These are phyloP conservation scores for Hydrolagus affinis DNA, from an alignment of 2,113 vertebrate species.

Conservation along the genomic window DNA sequence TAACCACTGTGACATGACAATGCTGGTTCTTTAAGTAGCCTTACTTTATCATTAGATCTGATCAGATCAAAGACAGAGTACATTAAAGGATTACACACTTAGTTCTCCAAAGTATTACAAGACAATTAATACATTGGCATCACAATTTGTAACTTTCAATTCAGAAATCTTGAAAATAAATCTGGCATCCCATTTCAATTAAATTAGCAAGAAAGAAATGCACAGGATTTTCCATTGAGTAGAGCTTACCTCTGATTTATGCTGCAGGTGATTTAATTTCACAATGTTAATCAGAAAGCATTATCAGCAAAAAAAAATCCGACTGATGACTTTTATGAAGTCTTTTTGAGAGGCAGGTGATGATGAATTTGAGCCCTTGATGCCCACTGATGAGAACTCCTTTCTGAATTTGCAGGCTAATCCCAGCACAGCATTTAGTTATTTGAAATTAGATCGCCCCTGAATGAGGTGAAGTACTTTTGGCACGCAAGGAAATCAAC, in stretches of 20 bases:
- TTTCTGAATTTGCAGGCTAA: slow-evolving; percentile 15
- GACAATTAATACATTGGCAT: neutral
- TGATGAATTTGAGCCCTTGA: neutral
- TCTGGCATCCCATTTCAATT: neutral
- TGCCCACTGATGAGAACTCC: slow-evolving; percentile 24
- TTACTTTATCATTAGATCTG: neutral
- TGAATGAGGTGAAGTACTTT: neutral
- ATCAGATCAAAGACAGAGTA: neutral
- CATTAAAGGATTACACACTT: neutral
- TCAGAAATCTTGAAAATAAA: no score
- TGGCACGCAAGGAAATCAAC: neutral
- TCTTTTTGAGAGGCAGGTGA: neutral
- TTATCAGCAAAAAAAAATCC: slow-evolving; percentile 20
- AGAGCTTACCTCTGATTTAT: slow-evolving; percentile 10
- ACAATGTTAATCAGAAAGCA: slow-evolving; percentile 8
- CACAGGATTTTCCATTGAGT: neutral
- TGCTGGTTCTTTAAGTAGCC: neutral
- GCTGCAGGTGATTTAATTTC: neutral
- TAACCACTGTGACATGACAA: neutral
- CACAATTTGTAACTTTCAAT: neutral
- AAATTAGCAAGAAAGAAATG: neutral
- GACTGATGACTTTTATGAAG: slow-evolving; percentile 5
- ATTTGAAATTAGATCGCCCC: slow-evolving; percentile 25
- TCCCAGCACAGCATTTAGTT: neutral
- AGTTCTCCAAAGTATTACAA: neutral